phyloP scores from a whole-genome alignment of 2,113 vertebrate species.

The Ailurus styani region DNA sequence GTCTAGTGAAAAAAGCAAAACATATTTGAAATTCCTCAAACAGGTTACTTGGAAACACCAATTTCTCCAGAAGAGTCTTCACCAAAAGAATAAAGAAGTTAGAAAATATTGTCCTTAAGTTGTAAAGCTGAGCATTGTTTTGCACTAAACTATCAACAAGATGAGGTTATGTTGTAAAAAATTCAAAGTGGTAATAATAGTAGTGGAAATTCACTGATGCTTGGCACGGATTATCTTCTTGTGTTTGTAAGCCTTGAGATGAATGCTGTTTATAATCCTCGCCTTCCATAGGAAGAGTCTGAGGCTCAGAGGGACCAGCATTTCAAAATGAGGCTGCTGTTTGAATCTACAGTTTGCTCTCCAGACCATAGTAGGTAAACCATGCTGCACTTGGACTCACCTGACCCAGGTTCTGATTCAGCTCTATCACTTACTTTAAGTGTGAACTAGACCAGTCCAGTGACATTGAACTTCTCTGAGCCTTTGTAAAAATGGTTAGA shows the following conservation, averaged over 20 bases:
- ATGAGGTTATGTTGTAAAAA: background rate
- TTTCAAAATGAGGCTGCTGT: fast-evolving
- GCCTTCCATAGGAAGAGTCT: fast-evolving
- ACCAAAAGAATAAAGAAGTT: background rate
- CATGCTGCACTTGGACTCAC: background rate
- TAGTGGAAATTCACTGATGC: background rate
- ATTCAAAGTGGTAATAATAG: background rate
- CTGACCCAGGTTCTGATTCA: background rate
- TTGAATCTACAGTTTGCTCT: background rate
- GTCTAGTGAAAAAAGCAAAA: background rate
- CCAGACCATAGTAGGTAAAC: fast-evolving
- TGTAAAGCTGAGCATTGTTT: background rate
- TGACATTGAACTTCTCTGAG: background rate
- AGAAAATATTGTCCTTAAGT: background rate
- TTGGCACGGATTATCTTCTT: background rate
- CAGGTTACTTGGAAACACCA: background rate
- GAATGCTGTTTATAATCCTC: background rate
- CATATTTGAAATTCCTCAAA: background rate
- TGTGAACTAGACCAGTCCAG: background rate
- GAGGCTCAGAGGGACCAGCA: background rate
- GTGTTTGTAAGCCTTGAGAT: background rate
- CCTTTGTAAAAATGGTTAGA: background rate
- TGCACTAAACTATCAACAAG: background rate
- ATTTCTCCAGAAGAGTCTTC: background rate
- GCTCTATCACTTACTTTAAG: background rate